Evolutionary conservation across 2,888 invertebrate genomes (phyloP).

Genomic region (Phyllotreta cruciferae): DNA sequence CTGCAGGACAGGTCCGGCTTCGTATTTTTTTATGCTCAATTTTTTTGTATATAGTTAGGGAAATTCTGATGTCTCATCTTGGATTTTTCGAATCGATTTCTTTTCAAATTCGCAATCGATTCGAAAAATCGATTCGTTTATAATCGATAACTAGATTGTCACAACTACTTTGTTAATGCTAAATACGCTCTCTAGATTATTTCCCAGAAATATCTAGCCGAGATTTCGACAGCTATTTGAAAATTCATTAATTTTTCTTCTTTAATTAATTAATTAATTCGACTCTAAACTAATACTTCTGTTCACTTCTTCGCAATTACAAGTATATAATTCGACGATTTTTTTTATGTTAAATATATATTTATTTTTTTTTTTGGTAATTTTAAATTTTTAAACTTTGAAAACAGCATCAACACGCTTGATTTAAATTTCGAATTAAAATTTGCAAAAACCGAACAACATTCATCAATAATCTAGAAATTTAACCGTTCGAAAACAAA

Average conservation of each 20-base stretch:
- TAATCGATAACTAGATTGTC: slow-evolving; percentile 25
- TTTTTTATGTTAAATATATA: too few relatives aligned
- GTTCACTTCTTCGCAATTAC: slow-evolving; percentile 34
- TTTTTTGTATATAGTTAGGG: slow-evolving; percentile 12
- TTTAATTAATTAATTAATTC: too few relatives aligned
- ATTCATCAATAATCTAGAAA: slow-evolving; percentile 34
- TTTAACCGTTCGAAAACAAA: slow-evolving; percentile 24
- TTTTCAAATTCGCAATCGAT: background rate
- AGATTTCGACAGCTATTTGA: slow-evolving; percentile 53
- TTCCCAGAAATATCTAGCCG: slow-evolving; percentile 52
- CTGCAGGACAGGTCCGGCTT: too few relatives aligned
- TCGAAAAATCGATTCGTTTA: too few relatives aligned
- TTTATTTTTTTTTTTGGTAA: slow-evolving; percentile 15
- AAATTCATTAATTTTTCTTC: too few relatives aligned
- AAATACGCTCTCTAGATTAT: slow-evolving; percentile 52
- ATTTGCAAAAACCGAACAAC: slow-evolving; percentile 36
- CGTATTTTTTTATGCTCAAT: background rate
- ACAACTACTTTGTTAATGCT: slow-evolving; percentile 45
- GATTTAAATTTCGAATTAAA: slow-evolving; percentile 42
- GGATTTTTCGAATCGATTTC: too few relatives aligned
- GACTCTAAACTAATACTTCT: slow-evolving; percentile 25
- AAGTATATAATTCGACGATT: slow-evolving; percentile 37
- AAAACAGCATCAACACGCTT: slow-evolving; percentile 37
- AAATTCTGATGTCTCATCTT: slow-evolving; percentile 21
- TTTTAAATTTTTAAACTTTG: slow-evolving; percentile 39